Evolutionary conservation across 2,113 vertebrate species (phyloP).

Genomic region (Gallinago media): DNA sequence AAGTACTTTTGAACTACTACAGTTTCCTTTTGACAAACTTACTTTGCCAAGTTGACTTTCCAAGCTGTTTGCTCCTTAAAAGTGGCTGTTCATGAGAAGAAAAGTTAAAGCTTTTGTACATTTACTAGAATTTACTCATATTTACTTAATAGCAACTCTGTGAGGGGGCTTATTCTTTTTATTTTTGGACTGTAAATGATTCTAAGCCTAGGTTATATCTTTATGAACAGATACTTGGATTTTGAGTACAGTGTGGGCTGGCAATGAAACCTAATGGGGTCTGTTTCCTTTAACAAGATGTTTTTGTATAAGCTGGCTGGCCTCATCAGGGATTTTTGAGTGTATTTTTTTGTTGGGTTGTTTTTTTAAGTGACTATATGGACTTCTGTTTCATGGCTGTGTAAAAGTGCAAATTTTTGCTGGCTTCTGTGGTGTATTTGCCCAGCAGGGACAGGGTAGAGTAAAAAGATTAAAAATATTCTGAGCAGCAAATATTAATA

Average conservation of each 20-base stretch:
- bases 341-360: neutral
- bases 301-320: neutral
- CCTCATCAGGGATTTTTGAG: neutral
- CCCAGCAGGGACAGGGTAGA: neutral
- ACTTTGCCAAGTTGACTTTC: neutral
- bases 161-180: neutral
- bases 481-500: neutral
- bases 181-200: neutral
- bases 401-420: neutral
- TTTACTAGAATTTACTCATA: neutral
- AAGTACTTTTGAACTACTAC: neutral
- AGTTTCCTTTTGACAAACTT: neutral
- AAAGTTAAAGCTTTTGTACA: neutral
- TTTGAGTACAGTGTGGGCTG: neutral
- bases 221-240: neutral
- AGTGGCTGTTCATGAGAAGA: neutral
- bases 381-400: neutral
- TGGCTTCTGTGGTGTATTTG: neutral
- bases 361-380: neutral
- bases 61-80: neutral
- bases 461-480: neutral
- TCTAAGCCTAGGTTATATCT: neutral
- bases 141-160: neutral
- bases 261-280: neutral
- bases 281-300: neutral